Percentiles rank a stretch among this genome's conserved stretches.
Evolutionary conservation across 2,113 vertebrate species (phyloP).

Genomic region (human): DNA sequence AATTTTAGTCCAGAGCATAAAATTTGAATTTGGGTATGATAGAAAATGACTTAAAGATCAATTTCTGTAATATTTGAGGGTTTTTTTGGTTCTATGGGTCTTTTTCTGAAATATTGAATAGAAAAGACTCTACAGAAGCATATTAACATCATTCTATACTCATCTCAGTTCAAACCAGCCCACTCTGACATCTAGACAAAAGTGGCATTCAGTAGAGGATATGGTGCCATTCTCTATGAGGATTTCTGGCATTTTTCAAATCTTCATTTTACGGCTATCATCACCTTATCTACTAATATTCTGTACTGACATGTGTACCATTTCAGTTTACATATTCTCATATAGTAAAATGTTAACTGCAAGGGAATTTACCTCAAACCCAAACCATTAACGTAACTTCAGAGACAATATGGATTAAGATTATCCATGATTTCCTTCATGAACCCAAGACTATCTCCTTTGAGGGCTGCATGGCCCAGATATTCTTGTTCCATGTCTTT

Average conservation of each 20-base stretch:
- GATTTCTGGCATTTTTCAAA: background rate
- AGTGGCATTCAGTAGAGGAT: background rate
- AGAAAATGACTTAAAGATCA: background rate
- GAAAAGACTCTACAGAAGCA: background rate
- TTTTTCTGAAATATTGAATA: background rate
- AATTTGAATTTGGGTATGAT: background rate
- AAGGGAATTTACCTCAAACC: background rate
- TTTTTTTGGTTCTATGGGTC: background rate
- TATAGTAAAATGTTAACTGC: background rate
- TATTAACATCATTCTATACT: background rate
- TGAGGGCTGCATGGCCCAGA: constrained; percentile 65
- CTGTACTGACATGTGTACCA: background rate
- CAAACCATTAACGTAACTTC: background rate
- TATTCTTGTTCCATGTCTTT: constrained; percentile 71
- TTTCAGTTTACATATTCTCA: background rate
- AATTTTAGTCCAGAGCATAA: background rate
- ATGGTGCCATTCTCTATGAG: background rate
- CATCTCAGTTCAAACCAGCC: background rate
- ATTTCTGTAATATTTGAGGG: background rate
- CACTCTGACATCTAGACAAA: background rate
- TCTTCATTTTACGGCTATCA: background rate
- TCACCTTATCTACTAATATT: background rate
- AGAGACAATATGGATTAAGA: constrained; percentile 19
- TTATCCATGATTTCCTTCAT: constrained; percentile 62
- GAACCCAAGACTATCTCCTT: constrained; percentile 63